Percentiles rank a stretch among this genome's conserved stretches.
Conservation (phyloP, 2,113 vertebrate genomes). For the Caranx melampygus region DNA sequence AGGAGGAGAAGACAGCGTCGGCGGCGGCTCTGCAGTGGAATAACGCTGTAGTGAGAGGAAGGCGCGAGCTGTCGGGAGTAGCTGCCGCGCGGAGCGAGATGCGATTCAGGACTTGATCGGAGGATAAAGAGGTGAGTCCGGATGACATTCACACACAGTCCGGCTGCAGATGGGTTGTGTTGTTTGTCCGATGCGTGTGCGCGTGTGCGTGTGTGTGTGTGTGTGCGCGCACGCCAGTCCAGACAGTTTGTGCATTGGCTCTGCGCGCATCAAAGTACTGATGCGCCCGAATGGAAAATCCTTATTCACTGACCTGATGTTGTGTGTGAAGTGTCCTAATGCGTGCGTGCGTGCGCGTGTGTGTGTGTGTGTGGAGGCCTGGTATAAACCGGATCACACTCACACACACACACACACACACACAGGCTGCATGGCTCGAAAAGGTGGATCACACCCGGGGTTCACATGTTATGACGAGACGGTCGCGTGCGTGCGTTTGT, state of each 20-base stretch:
- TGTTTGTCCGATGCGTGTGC: constrained; percentile 5
- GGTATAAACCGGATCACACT: too few relatives aligned
- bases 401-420: too few relatives aligned
- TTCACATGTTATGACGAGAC: constrained; percentile 44
- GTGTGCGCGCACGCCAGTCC: not conserved
- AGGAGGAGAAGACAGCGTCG: constrained; percentile 58
- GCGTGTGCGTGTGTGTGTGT: not conserved
- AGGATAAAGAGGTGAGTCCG: constrained; percentile 47
- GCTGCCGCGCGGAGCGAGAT: constrained; percentile 27
- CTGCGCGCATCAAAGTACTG: constrained; percentile 51
- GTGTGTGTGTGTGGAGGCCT: too few relatives aligned
- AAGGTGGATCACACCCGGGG: constrained; percentile 32
- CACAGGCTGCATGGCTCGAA: not conserved
- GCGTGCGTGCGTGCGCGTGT: not conserved
- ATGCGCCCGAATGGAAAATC: constrained; percentile 35
- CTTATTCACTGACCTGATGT: constrained; percentile 30
- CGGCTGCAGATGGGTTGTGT: not conserved
- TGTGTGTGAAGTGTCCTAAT: constrained; percentile 10
- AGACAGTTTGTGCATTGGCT: constrained; percentile 39
- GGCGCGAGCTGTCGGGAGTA: constrained; percentile 64
- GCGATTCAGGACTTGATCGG: constrained; percentile 38
- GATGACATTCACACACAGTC: constrained; percentile 32
- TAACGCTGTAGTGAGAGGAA: constrained; percentile 68
- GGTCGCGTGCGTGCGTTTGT: not conserved
- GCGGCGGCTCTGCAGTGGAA: constrained; percentile 80